Percentiles rank a stretch among this genome's conserved stretches.
Conservation (phyloP, 2,888 invertebrate species). For the Hedychridium roseum region DNA sequence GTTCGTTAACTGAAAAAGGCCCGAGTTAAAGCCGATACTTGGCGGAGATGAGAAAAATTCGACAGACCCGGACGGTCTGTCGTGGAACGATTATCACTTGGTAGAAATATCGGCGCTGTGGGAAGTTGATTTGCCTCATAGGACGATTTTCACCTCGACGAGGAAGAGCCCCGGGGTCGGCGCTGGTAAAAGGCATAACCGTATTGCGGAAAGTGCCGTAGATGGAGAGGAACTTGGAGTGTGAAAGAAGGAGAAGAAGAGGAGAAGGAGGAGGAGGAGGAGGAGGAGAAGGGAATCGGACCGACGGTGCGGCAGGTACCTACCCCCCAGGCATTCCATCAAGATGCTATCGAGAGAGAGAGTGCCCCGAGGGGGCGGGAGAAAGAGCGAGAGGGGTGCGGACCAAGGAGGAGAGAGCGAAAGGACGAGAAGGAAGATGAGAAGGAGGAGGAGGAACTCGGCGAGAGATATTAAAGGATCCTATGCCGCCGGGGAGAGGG, state of each 20-base stretch:
- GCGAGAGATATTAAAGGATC: slow-evolving; percentile 57
- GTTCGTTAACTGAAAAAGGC: no score
- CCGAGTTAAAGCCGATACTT: no score
- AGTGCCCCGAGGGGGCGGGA: slow-evolving; percentile 29
- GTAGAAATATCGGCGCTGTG: no score
- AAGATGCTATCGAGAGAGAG: slow-evolving; percentile 59
- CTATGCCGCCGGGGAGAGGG: slow-evolving; percentile 41
- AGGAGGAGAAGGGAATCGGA: slow-evolving; percentile 22
- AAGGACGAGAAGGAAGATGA: slow-evolving; percentile 6
- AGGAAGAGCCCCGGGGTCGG: no score
- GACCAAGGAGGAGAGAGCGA: slow-evolving; percentile 14
- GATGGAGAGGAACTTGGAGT: not conserved
- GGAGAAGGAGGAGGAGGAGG: not conserved
- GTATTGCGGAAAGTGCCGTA: no score
- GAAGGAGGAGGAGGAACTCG: slow-evolving; percentile 35
- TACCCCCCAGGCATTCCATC: slow-evolving; percentile 59
- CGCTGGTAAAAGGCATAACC: no score
- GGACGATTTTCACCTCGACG: no score
- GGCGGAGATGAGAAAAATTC: no score
- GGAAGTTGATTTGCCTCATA: no score
- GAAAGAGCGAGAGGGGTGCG: slow-evolving; percentile 15
- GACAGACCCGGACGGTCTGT: no score
- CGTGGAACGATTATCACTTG: no score
- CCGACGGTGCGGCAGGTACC: slow-evolving; percentile 60
- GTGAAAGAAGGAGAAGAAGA: not conserved